A percentile compares a stretch with the other conserved stretches of the same genome.
Conservation (phyloP, 2,797 vertebrate genomes). For the Falco peregrinus region DNA sequence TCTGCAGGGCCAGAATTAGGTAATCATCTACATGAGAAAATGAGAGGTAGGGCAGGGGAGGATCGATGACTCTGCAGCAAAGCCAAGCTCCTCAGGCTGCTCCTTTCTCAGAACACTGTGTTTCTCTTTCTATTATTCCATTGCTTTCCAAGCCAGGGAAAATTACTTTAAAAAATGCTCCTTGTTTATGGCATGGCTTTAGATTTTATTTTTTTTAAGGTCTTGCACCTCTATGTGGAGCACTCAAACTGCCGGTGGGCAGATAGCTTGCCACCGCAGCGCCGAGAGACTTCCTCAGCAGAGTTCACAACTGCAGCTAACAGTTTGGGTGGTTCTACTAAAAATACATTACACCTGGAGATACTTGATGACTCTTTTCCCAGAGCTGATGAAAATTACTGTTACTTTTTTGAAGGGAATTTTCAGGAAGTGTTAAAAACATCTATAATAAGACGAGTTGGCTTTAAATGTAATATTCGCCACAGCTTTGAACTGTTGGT, state of each 20-base stretch:
- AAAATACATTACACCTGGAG: constrained; percentile 68
- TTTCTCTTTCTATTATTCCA: background rate
- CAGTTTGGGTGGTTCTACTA: constrained; percentile 57
- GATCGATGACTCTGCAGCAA: background rate
- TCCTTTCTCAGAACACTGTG: background rate
- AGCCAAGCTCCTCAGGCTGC: background rate
- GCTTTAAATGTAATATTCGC: constrained; percentile 34
- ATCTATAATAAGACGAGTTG: constrained; percentile 36
- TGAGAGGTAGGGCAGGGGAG: background rate
- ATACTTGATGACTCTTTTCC: constrained; percentile 59
- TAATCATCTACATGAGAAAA: background rate
- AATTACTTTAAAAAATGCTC: background rate
- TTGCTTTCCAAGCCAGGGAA: background rate
- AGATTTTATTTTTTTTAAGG: constrained; percentile 32
- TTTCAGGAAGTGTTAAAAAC: constrained; percentile 62
- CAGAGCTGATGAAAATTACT: constrained; percentile 61
- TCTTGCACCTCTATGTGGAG: constrained; percentile 59
- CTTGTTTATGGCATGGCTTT: constrained; percentile 44
- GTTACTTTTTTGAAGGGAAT: constrained; percentile 60
- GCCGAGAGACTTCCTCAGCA: constrained; percentile 41
- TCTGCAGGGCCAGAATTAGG: background rate
- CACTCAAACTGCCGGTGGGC: constrained; percentile 28
- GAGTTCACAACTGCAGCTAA: constrained; percentile 49
- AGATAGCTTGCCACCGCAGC: constrained; percentile 22
- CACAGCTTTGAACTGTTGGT: constrained; percentile 30